Evolutionary conservation across 2,797 vertebrate genomes (phyloP).

Genomic region (Arrhamphus sclerolepis): DNA sequence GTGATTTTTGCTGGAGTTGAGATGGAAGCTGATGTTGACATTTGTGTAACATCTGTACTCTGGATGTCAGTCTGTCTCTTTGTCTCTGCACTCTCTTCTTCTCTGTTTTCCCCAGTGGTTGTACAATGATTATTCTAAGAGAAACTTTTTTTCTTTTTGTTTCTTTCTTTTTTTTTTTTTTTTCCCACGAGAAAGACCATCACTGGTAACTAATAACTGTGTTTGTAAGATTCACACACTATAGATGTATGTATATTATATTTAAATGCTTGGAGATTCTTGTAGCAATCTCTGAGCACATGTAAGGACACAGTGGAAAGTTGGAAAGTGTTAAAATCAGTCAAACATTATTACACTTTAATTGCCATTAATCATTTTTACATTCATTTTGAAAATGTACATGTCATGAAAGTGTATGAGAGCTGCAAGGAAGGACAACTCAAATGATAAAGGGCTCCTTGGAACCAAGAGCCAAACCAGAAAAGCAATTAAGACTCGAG

Average conservation of each 20-base stretch:
- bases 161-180: neutral
- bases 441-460: no score
- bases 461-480: no score
- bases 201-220: no score
- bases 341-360: no score
- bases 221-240: no score
- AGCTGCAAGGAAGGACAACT: neutral
- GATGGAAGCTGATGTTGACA: constrained; percentile 68
- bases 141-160: neutral
- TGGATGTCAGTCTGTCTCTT: constrained; percentile 37
- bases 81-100: neutral
- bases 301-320: constrained; percentile 19
- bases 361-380: no score
- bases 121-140: constrained; percentile 1
- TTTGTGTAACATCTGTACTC: constrained; percentile 66
- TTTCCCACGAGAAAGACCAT: no score
- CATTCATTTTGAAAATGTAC: no score
- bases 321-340: constrained; percentile 9
- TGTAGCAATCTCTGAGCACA: constrained; percentile 23
- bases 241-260: no score
- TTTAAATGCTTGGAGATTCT: neutral
- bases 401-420: no score
- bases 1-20: constrained; percentile 73
- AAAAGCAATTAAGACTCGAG: no score
- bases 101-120: constrained; percentile 5